Evolutionary conservation across 2,113 vertebrate genomes (phyloP).

Genomic region (Lonchura striata): DNA sequence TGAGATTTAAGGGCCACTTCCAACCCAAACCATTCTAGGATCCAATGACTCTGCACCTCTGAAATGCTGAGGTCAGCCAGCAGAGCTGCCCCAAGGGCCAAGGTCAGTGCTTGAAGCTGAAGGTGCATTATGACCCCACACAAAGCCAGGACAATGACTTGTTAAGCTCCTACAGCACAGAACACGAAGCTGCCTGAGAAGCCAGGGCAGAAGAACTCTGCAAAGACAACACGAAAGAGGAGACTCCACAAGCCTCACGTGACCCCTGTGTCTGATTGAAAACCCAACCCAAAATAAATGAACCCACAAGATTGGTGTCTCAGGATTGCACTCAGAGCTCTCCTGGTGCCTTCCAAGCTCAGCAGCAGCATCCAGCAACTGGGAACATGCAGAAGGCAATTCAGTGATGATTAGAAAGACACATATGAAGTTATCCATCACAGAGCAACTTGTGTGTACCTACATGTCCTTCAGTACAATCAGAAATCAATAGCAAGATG

Average conservation of each 20-base stretch:
- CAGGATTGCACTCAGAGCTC: neutral
- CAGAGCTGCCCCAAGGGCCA: neutral
- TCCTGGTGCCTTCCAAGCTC: neutral
- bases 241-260: neutral
- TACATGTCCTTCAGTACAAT: slow-evolving; percentile 50
- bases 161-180: accelerated
- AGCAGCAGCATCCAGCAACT: neutral
- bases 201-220: neutral
- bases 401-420: neutral
- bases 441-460: neutral
- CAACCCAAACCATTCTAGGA: neutral
- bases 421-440: neutral
- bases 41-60: neutral
- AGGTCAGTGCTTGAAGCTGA: neutral
- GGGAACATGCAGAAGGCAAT: neutral
- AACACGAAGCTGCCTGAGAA: neutral
- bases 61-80: neutral
- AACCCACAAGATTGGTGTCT: neutral
- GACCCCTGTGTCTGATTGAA: accelerated
- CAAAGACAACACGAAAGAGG: neutral
- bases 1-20: neutral
- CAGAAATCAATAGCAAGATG: slow-evolving; percentile 60
- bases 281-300: neutral
- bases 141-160: neutral
- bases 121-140: neutral